These are phyloP conservation scores for Babylonia areolata DNA, from an alignment of 1,140 invertebrate species.

Conservation along the genomic window DNA sequence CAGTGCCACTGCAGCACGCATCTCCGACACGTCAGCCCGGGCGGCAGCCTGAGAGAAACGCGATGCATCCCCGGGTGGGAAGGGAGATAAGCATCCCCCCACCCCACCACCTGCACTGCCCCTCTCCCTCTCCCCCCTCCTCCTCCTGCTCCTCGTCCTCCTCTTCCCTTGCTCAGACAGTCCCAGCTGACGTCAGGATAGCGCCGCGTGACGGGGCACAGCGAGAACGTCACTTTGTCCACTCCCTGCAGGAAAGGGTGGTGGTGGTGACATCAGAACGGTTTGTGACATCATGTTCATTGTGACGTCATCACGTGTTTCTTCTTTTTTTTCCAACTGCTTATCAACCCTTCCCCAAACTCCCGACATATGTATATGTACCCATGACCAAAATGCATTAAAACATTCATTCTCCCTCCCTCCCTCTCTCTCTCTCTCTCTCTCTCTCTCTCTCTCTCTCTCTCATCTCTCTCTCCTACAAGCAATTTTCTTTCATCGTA, in stretches of 20 bases:
- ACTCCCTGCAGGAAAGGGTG: background rate
- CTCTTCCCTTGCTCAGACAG: background rate
- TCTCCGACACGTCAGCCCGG: background rate
- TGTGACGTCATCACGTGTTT: background rate
- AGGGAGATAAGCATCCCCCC: background rate
- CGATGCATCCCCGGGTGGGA: background rate
- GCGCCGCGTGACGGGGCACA: background rate
- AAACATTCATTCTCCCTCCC: too few relatives aligned
- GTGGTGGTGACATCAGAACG: background rate
- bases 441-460: too few relatives aligned
- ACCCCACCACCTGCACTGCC: constrained; percentile 10
- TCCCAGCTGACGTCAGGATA: background rate
- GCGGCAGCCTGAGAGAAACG: background rate
- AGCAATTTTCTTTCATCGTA: too few relatives aligned
- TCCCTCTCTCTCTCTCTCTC: too few relatives aligned
- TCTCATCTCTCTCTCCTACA: too few relatives aligned
- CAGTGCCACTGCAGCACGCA: constrained; percentile 12
- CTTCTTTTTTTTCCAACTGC: too few relatives aligned
- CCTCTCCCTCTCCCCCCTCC: too few relatives aligned
- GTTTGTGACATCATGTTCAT: background rate
- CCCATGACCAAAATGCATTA: too few relatives aligned
- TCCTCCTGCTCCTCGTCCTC: too few relatives aligned
- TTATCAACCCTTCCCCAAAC: too few relatives aligned
- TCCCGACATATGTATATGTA: too few relatives aligned
- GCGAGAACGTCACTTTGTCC: background rate